These are phyloP conservation scores for Meta bourneti DNA, from an alignment of 2,888 invertebrate species.

Conservation along the genomic window DNA sequence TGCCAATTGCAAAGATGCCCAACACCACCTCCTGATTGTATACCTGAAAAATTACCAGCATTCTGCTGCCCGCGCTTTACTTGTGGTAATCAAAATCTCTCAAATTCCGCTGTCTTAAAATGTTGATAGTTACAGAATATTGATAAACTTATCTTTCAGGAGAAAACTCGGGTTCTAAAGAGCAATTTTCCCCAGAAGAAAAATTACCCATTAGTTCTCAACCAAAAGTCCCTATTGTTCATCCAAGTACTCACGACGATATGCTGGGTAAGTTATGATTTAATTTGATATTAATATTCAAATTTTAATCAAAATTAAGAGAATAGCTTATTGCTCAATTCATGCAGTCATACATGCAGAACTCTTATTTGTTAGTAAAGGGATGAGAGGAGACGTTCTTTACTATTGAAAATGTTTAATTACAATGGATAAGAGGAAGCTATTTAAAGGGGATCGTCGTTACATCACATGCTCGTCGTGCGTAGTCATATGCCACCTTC, in stretches of 20 bases:
- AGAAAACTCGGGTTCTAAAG: conserved; percentile 5
- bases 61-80: conserved; percentile 77
- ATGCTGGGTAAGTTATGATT: background rate
- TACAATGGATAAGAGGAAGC: no score
- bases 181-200: conserved; percentile 1
- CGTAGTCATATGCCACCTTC: no score
- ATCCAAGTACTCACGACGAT: background rate
- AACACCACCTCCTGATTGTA: conserved; percentile 71
- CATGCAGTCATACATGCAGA: no score
- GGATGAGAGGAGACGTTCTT: no score
- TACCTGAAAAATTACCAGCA: conserved; percentile 66
- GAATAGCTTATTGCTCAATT: no score
- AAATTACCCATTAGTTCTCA: background rate
- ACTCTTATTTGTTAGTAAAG: no score
- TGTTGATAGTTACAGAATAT: background rate
- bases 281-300: background rate
- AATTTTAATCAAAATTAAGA: no score
- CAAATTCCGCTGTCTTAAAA: background rate
- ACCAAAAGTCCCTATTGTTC: background rate
- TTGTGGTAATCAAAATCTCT: conserved; percentile 71
- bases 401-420: no score
- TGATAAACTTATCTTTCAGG: conserved; percentile 22
- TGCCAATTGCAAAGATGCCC: conserved; percentile 84
- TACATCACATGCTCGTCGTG: no score
- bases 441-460: no score